phyloP scores from a whole-genome alignment of 1,140 invertebrate species.

The Drosophila pachea region DNA sequence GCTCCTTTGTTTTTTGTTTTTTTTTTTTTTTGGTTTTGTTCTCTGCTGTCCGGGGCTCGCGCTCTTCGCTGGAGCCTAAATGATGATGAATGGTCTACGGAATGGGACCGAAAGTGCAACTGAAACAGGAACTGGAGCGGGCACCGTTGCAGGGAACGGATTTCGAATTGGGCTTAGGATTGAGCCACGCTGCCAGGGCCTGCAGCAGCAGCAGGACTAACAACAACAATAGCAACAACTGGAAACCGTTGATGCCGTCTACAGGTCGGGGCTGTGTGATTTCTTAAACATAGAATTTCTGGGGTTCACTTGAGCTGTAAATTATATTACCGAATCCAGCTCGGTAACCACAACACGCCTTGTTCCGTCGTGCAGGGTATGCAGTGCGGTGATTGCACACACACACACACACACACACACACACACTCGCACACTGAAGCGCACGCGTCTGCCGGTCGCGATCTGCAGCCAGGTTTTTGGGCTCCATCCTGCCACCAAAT shows the following conservation, averaged over 20 bases:
- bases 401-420: constrained; percentile 14
- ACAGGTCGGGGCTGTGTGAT: too few relatives aligned
- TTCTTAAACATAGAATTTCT: too few relatives aligned
- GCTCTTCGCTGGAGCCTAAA: constrained; percentile 26
- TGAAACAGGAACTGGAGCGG: constrained; percentile 4
- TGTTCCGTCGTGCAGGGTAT: too few relatives aligned
- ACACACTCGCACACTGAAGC: constrained; percentile 1
- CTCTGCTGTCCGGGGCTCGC: background rate
- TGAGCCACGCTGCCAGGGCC: constrained; percentile 9
- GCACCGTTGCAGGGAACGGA: background rate
- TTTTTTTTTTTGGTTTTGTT: background rate
- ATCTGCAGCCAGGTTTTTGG: constrained; percentile 7
- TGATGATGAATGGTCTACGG: constrained; percentile 40
- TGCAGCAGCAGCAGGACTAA: constrained; percentile 30
- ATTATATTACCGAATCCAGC: too few relatives aligned
- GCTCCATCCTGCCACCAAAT: constrained; percentile 49
- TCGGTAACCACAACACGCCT: too few relatives aligned
- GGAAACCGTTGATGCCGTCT: too few relatives aligned
- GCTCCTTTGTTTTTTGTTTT: background rate
- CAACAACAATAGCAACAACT: too few relatives aligned
- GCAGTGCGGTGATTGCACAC: too few relatives aligned
- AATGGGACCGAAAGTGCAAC: constrained; percentile 12
- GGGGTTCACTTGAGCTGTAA: too few relatives aligned
- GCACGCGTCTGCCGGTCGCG: background rate
- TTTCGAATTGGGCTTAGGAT: background rate